phyloP scores from a whole-genome alignment of 2,888 invertebrate genomes.

The Myathropa florea region DNA sequence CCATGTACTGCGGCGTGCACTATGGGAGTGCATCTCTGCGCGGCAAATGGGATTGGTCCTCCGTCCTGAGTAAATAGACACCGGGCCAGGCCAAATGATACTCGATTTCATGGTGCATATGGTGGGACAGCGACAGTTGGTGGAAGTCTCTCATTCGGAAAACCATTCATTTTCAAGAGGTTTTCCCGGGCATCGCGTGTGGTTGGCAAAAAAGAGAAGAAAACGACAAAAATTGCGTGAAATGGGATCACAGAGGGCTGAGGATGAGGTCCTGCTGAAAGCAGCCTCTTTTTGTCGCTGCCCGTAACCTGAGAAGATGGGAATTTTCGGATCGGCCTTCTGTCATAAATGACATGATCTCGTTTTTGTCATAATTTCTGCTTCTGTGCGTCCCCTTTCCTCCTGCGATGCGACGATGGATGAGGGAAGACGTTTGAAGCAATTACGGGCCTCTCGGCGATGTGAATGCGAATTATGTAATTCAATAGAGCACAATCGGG shows the following conservation, averaged over 20 bases:
- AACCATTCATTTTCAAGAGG: conserved; percentile 40
- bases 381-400: not conserved
- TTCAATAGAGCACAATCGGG: conserved; percentile 25
- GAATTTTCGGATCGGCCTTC: conserved; percentile 43
- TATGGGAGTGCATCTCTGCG: conserved; percentile 59
- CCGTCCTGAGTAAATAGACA: conserved; percentile 62
- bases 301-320: conserved; percentile 57
- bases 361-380: conserved; percentile 52
- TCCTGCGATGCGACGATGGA: not conserved
- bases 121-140: conserved; percentile 60
- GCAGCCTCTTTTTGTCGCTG: conserved; percentile 42
- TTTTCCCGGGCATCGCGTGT: not conserved
- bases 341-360: conserved; percentile 68
- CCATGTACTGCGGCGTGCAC: conserved; percentile 39
- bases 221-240: conserved; percentile 46
- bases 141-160: conserved; percentile 62
- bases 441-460: not conserved
- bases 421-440: not conserved
- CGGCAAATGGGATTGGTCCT: conserved; percentile 46
- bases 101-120: conserved; percentile 65
- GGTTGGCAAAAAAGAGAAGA: conserved; percentile 37
- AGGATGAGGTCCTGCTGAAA: not conserved
- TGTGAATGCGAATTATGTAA: conserved; percentile 19
- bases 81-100: conserved; percentile 22
- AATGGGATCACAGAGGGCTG: conserved; percentile 24